Evolutionary conservation across 2,888 invertebrate species (phyloP), one percentile per base, ranked within the genome.

Genomic region (Latrodectus elegans): DNA sequence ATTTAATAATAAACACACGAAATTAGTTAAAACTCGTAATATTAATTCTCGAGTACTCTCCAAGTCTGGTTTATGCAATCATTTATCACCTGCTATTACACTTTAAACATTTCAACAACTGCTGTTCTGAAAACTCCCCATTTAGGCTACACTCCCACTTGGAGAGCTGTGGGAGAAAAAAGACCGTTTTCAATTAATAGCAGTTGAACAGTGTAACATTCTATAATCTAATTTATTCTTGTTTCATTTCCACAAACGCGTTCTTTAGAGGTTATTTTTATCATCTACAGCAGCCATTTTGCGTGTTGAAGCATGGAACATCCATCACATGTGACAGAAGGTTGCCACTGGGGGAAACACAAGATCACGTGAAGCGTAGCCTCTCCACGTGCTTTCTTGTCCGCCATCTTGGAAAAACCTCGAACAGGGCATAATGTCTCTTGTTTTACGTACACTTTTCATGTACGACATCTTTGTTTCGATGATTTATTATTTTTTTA

Each of bases 241-340:
- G 72, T 77, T 77, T 77, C 65, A 70, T 53, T 67, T 65, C 75
- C 38, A 67, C 8, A 55, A n/a, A 26, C 77, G 55, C 17, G 11
- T 52, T 80, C 73, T 22, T 55, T 51, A 53, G 53, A n/a, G 65
- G 80, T 55, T 86, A 80, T 86, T 86, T 86, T 76, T 86, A 80
- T 86, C 85, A 55, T 70, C 80, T 22, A 71, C 83, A 17, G 79
- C 71, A 75, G 82, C 79, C 75, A 86, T 86, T 86, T 80, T 86
- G 38, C 85, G 85, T 86, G 85, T 86, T 86, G 85, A 80, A 86
- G 85, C 85, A 76, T 86, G 71, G 71, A 86, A 81, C 85, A 86
- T 86, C 85, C 80, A 86, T 86, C 85, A 86, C 80, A 10, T 76
- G 64, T 80, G 85, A 86, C 85, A 83, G 71, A 76, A 55, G 55